Evolutionary conservation across 64 coral and sea anemone species (phyloP), one percentile per base, ranked within the genome.

Genomic region (Montipora efflorescens): DNA sequence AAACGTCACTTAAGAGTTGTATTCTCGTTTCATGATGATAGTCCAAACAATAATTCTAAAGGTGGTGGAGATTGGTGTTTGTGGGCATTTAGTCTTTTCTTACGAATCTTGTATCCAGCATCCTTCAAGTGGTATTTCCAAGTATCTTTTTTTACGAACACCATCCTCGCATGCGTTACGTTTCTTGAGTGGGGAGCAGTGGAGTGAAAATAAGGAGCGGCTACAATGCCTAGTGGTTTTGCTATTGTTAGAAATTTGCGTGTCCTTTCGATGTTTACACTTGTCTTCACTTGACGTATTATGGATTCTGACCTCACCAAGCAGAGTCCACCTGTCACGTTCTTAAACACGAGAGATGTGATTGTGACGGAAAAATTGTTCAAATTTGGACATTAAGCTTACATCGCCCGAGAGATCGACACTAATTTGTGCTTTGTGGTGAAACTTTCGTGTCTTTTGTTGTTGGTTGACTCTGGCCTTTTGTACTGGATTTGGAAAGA

Each of bases 271-370:
- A 83, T 83, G 22, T 44, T 12, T 50, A 23, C n/a, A 5, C 47
- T 59, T 6, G 58, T 44, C 28, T 49, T 50, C 8, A 36, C 82
- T 86, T 6, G 82, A 50, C 28, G 4, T 71, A 86, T 86, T 86
- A 86, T 22, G 8, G 66, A 86, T 86, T 86, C 82, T 86, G 82
- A 86, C 82, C 82, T 86, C 82, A 86, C 62, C 46, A 43, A 72
- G 19, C 68, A 86, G 16, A 72, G 82, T 86, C 62, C 44, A 22
- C 19, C 47, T 21, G 66, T 86, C 66, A 72, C 82, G 82, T 86
- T 71, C 19, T 50, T 48, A 22, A 45, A 16, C 36, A 19, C 47
- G 19, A 47, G 28, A 50, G 49, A 21, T 10, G 19, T 14, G 19
- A 45, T 71, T 86, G 44, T 69, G 21, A 7, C 61, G 7, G 28